Base-by-base conservation (phyloP, 2,797 vertebrate genomes). In the Diceros bicornis region DNA sequence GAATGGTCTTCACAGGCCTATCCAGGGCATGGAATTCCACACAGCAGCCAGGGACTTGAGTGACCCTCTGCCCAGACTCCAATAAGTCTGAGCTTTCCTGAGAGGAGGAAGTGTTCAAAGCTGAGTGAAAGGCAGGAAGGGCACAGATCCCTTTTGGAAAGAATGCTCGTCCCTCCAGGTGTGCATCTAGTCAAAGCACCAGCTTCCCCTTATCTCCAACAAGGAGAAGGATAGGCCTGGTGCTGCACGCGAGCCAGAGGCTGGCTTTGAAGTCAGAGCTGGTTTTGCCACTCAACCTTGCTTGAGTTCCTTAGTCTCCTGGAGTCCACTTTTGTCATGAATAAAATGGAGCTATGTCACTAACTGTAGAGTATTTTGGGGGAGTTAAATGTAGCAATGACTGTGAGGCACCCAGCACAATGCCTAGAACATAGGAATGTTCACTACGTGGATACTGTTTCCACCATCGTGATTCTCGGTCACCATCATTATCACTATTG, bases 161-260 rank as follows among this genome's bases (percentile, higher is more conserved):
- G 59, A 55, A 37, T 37, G 3, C 1, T 7, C 44, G 16, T 10
- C 29, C 23, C 29, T 62, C 14, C 2, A 18, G 37, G 69, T 13
- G 14, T 20, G 9, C 12, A 52, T 59, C 23, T 12, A 32, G 9
- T 55, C 77, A 29, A 59, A 81, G n/a, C 52, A 13, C 34, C 50
- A 52, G 50, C 13, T 52, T 52, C 50, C 14, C 50, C 50, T 52
- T 14, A 52, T 52, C 50, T 52, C 50, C 3, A 52, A 16, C 14
- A 52, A 50, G 55, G 71, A 47, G 8, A 32, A 21, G 55, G 57
- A 23, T 8, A 10, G 29, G 0, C 0, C 0, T 3, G 2, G n/a
- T 29, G 29, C 74, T 14, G 9, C 4, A 2, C 81, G 41, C 2
- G 37, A 41, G n/a, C 0, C 23, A 6, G 20, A 37, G 57, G 44